Evolutionary conservation across 2,113 vertebrate genomes (phyloP).

Genomic region (Todiramphus saurophagus): DNA sequence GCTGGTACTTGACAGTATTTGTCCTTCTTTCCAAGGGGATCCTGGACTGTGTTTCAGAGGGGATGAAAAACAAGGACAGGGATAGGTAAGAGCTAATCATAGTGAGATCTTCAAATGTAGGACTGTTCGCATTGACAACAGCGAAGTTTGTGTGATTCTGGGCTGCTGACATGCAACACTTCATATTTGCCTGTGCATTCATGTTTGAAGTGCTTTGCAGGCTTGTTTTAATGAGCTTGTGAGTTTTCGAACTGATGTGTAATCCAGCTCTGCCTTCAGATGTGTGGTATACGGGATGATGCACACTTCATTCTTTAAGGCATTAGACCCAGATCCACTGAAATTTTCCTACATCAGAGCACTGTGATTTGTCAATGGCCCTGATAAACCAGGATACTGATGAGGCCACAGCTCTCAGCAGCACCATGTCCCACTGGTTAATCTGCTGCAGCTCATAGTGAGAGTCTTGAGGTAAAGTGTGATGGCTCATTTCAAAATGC

Average conservation of each 20-base stretch:
- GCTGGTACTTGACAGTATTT: neutral
- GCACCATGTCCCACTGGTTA: neutral
- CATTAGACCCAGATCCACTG: neutral
- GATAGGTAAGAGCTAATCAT: neutral
- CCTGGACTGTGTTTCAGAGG: neutral
- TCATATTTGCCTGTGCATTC: neutral
- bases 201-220: neutral
- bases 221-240: neutral
- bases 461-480: neutral
- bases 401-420: neutral
- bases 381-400: neutral
- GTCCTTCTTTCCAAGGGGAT: neutral
- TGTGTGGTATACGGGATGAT: neutral
- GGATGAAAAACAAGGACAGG: neutral
- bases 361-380: fast-evolving
- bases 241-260: neutral
- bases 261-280: neutral
- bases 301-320: neutral
- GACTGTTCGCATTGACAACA: neutral
- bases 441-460: neutral
- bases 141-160: neutral
- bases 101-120: neutral
- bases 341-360: neutral
- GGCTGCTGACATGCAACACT: neutral
- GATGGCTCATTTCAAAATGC: neutral